phyloP scores from a whole-genome alignment of 2,888 invertebrate species.

The Parnassius apollo region DNA sequence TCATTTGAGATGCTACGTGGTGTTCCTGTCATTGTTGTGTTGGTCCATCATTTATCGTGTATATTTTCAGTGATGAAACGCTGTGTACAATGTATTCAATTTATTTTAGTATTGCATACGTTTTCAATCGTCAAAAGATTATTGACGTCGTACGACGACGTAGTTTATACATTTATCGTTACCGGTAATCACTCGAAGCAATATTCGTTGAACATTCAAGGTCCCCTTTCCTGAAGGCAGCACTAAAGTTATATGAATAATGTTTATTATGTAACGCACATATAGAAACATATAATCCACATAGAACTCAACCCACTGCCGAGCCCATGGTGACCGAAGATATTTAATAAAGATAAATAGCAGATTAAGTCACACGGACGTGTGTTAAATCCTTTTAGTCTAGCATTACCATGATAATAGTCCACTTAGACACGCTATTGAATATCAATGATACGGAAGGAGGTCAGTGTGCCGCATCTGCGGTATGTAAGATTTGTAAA shows the following conservation, averaged over 20 bases:
- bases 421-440: slow-evolving; percentile 34
- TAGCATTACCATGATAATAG: slow-evolving; percentile 44
- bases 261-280: slow-evolving; percentile 30
- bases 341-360: slow-evolving; percentile 62
- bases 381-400: slow-evolving; percentile 47
- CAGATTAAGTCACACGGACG: slow-evolving; percentile 44
- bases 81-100: slow-evolving; percentile 27
- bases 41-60: slow-evolving; percentile 19
- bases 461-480: slow-evolving; percentile 42
- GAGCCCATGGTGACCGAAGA: slow-evolving; percentile 46
- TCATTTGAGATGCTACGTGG: slow-evolving; percentile 21
- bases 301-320: slow-evolving; percentile 43
- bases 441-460: slow-evolving; percentile 39
- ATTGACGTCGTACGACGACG: slow-evolving; percentile 13
- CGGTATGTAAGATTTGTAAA: slow-evolving; percentile 38
- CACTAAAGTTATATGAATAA: slow-evolving; percentile 22
- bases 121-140: slow-evolving; percentile 20
- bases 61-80: slow-evolving; percentile 26
- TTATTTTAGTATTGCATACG: slow-evolving; percentile 20
- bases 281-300: slow-evolving; percentile 46
- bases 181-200: slow-evolving; percentile 11
- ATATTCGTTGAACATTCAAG: slow-evolving; percentile 16
- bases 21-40: slow-evolving; percentile 21
- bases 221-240: slow-evolving; percentile 7
- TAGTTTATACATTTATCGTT: slow-evolving; percentile 19